Conservation (phyloP, 1,140 invertebrate genomes). For the Daktulosphaira vitifoliae region DNA sequence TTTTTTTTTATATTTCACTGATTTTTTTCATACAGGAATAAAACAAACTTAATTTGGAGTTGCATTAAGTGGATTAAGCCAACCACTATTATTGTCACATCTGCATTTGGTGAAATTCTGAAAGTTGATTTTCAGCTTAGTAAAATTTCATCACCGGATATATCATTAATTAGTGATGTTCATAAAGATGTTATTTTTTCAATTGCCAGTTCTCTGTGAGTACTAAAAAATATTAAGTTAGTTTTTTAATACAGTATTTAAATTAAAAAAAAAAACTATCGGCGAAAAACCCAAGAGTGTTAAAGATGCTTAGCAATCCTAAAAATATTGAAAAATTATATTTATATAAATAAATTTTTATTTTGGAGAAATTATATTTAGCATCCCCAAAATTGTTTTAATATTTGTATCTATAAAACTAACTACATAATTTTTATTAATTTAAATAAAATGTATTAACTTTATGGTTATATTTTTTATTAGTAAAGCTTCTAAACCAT, state of each 20-base stretch:
- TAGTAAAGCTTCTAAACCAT: constrained; percentile 36
- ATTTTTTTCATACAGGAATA: constrained; percentile 3
- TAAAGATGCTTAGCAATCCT: too few relatives aligned
- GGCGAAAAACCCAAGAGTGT: too few relatives aligned
- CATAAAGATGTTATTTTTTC: constrained; percentile 22
- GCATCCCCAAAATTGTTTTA: too few relatives aligned
- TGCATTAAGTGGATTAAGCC: constrained; percentile 28
- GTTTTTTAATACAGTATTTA: neutral
- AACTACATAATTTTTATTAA: too few relatives aligned
- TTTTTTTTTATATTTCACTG: neutral
- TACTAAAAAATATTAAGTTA: neutral
- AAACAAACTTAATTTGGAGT: constrained; percentile 27
- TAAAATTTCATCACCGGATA: neutral
- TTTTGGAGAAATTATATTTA: too few relatives aligned
- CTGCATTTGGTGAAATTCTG: constrained; percentile 25
- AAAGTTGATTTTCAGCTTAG: constrained; percentile 3
- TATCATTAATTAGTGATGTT: constrained; percentile 10
- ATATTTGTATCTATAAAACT: too few relatives aligned
- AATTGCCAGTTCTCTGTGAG: constrained; percentile 11
- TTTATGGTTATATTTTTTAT: neutral
- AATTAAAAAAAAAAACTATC: too few relatives aligned
- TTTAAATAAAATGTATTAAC: too few relatives aligned
- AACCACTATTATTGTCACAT: constrained; percentile 13
- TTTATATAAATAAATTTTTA: too few relatives aligned
- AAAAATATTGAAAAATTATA: too few relatives aligned